These are phyloP conservation scores for Anas platyrhynchos DNA, from an alignment of 2,113 vertebrate genomes.

Conservation along the genomic window DNA sequence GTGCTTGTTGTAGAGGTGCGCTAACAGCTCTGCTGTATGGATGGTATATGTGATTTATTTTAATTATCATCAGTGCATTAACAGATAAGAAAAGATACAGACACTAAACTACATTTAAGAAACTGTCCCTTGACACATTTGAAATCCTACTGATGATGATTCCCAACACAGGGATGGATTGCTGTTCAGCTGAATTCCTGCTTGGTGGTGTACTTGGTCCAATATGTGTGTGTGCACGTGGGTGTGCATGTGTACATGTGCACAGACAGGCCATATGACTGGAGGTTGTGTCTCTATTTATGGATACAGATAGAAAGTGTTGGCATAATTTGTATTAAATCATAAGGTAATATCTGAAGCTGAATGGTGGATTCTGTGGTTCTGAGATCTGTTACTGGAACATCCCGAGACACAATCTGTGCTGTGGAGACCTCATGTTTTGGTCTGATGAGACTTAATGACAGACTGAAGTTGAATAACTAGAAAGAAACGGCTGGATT, in stretches of 20 bases:
- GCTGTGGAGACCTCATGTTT: not conserved
- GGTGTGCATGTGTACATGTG: accelerated
- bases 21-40: not conserved
- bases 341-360: not conserved
- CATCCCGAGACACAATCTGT: not conserved
- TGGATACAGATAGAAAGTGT: not conserved
- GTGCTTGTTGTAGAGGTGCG: not conserved
- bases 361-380: not conserved
- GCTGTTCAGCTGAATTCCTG: slow-evolving; percentile 1
- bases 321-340: not conserved
- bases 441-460: not conserved
- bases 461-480: not conserved
- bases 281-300: not conserved
- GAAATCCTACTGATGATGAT: not conserved
- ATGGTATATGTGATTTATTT: not conserved
- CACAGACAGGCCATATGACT: not conserved
- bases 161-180: slow-evolving; percentile 13
- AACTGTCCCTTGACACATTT: not conserved
- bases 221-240: not conserved
- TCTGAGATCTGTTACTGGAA: not conserved
- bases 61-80: not conserved
- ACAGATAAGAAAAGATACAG: not conserved
- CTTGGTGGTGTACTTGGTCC: not conserved
- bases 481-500: not conserved
- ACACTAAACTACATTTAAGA: not conserved